Conservation (phyloP, 1,140 invertebrate genomes). For the Nasonia longicornis region DNA sequence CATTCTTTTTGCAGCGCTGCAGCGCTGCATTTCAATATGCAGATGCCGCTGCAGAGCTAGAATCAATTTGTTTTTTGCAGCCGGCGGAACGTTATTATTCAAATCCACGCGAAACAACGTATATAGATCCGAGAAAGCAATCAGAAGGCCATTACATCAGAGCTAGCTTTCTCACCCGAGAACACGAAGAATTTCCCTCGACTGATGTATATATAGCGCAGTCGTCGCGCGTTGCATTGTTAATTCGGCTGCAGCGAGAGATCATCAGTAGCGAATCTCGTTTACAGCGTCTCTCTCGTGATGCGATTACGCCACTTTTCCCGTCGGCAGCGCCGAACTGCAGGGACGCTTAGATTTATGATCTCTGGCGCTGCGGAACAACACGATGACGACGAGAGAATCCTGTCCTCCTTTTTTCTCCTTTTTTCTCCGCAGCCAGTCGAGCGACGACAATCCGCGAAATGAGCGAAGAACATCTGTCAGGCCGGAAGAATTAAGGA, state of each 20-base stretch:
- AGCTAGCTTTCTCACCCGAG: not conserved
- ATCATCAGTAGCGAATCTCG: constrained; percentile 33
- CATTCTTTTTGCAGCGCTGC: not conserved
- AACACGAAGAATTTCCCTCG: not conserved
- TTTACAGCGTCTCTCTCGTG: constrained; percentile 32
- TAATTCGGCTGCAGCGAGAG: not conserved
- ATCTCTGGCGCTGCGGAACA: constrained; percentile 45
- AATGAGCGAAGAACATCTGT: constrained; percentile 45
- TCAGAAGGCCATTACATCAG: too few species aligned
- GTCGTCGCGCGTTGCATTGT: not conserved
- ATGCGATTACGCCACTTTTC: constrained; percentile 42
- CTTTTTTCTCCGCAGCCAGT: not conserved
- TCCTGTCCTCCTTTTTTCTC: not conserved
- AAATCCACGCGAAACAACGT: too few species aligned
- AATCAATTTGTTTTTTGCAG: not conserved
- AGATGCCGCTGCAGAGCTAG: not conserved
- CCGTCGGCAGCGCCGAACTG: constrained; percentile 9
- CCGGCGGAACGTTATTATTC: too few species aligned
- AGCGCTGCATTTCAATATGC: not conserved
- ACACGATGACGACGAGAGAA: constrained; percentile 41
- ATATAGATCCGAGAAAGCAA: too few species aligned
- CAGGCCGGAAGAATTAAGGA: constrained; percentile 42
- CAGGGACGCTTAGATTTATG: constrained; percentile 50
- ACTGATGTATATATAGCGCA: not conserved
- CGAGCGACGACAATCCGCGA: constrained; percentile 41